Conservation (phyloP, 1,140 invertebrate species). For the Pachyrhynchus sulphureomaculatus region DNA sequence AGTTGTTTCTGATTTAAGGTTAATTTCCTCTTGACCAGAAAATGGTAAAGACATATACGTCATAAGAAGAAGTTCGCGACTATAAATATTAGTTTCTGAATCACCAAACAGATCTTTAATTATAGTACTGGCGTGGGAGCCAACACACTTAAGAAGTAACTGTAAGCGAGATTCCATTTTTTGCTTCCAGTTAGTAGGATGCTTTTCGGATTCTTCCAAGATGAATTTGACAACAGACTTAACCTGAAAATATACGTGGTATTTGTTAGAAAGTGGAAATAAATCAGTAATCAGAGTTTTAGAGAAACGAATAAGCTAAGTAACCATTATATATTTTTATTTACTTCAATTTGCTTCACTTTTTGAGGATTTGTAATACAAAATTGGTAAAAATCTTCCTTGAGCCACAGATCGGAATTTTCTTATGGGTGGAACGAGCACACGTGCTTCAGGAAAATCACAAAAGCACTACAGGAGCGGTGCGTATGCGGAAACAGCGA, state of each 20-base stretch:
- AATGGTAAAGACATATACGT: constrained; percentile 60
- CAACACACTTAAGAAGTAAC: constrained; percentile 69
- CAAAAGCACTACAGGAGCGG: too few relatives aligned
- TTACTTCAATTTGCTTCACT: too few relatives aligned
- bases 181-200: constrained; percentile 50
- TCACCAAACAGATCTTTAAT: constrained; percentile 32
- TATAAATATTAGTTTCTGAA: constrained; percentile 31
- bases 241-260: constrained; percentile 9
- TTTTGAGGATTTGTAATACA: too few relatives aligned
- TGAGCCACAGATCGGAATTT: too few relatives aligned
- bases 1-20: constrained; percentile 26
- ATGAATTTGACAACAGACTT: constrained; percentile 63
- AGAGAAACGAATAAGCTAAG: too few relatives aligned
- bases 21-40: constrained; percentile 40
- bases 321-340: too few relatives aligned
- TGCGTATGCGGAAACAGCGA: too few relatives aligned
- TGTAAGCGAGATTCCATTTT: constrained; percentile 67
- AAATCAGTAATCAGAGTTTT: too few relatives aligned
- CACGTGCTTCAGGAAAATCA: too few relatives aligned
- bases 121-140: constrained; percentile 37
- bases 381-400: too few relatives aligned
- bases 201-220: constrained; percentile 65
- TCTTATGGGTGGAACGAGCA: too few relatives aligned
- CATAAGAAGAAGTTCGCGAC: constrained; percentile 56
- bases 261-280: background rate